Base-by-base conservation (phyloP, 2,888 invertebrate species). In the Holacanthella duospinosa region DNA sequence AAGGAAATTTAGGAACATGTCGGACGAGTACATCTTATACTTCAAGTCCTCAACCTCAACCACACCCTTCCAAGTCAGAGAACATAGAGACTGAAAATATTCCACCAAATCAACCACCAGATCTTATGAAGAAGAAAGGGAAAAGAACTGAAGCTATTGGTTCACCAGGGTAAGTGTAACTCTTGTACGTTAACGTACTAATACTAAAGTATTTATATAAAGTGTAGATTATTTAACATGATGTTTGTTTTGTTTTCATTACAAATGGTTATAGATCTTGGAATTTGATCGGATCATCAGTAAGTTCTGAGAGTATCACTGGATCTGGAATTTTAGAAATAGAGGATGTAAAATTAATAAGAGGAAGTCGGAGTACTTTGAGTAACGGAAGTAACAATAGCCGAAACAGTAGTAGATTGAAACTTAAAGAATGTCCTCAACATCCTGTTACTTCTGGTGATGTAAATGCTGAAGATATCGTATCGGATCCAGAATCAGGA, bases 401-500 rank as follows among this genome's bases (percentile, higher is more conserved):
- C 1, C 55, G 43, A 19, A 53, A 53, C 24, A 29, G 21, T 0
- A 28, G 43, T 1, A 29, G 43, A 19, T 60, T 36, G 26, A 29
- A 55, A 29, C 29, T 36, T 19, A 16, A 55, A 25, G 55, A 60
- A 36, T 36, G 29, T n/a, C n/a, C n/a, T 21, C 48, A 48, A 21
- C 48, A 9, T 16, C 19, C 21, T 9, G 48, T 36, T n/a, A n/a
- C n/a, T n/a, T n/a, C n/a, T n/a, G n/a, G n/a, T n/a, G n/a, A n/a
- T n/a, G n/a, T 6, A 36, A 36, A 16, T 9, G 36, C 6, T 36
- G 6, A 36, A 6, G 48, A 48, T 21, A 21, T 21, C 12, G 48
- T 48, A 4, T 48, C 48, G 1, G 60, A 60, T 1, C 26, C 55
- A 24, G 60, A 60, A 43, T 55, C 60, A 16, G 60, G 60, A 43